Percentiles rank a stretch among this genome's conserved stretches.
These are phyloP conservation scores for Gisinianus flammeolus DNA, from an alignment of 2,888 invertebrate species.

Conservation along the genomic window DNA sequence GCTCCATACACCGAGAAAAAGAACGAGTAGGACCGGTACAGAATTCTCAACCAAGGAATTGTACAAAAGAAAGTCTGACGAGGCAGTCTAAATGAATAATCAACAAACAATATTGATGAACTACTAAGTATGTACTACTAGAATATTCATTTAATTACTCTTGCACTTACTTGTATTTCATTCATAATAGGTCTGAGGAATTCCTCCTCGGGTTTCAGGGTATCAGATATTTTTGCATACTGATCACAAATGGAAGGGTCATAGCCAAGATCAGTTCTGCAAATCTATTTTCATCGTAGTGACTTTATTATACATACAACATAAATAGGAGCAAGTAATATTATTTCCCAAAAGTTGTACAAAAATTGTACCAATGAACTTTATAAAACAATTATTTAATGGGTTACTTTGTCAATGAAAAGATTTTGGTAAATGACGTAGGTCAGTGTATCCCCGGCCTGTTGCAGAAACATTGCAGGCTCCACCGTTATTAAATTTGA, in stretches of 20 bases:
- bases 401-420: constrained; percentile 58
- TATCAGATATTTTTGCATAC: constrained; percentile 44
- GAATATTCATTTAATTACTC: not conserved
- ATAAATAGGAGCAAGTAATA: too few relatives aligned
- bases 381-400: too few relatives aligned
- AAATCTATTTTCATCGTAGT: constrained; percentile 47
- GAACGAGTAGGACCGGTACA: constrained; percentile 56
- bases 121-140: not conserved
- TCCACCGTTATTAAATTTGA: constrained; percentile 54
- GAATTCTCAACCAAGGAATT: constrained; percentile 58
- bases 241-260: constrained; percentile 47
- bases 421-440: constrained; percentile 59
- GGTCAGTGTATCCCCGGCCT: constrained; percentile 57
- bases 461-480: constrained; percentile 57
- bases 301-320: not conserved
- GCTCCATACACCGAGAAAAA: constrained; percentile 59
- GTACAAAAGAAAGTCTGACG: constrained; percentile 55
- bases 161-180: constrained; percentile 52
- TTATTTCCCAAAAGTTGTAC: too few relatives aligned
- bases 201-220: constrained; percentile 46
- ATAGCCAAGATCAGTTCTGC: constrained; percentile 52
- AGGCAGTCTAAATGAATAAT: constrained; percentile 45
- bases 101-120: too few relatives aligned
- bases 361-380: too few relatives aligned
- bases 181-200: constrained; percentile 51